Evolutionary conservation across 2,113 vertebrate genomes (phyloP).

Genomic region (Cricetomys ansorgei): DNA sequence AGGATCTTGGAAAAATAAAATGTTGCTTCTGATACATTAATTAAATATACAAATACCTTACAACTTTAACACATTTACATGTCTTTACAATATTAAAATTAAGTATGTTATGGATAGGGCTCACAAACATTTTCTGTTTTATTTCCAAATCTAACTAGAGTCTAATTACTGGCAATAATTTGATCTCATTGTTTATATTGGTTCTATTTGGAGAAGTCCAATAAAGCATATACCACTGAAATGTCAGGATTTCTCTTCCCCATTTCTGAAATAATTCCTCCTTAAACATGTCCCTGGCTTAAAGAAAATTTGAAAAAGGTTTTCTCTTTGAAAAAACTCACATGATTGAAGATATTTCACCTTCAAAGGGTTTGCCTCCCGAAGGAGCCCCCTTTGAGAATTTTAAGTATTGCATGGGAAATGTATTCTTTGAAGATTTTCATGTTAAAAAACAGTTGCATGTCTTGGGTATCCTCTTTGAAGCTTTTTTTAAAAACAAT

Average conservation of each 20-base stretch:
- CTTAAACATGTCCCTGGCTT: constrained; percentile 62
- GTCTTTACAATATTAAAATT: constrained; percentile 37
- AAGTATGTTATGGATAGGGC: not conserved
- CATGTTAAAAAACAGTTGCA: constrained; percentile 79
- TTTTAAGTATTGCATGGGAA: constrained; percentile 79
- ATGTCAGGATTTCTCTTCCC: not conserved
- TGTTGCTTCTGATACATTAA: constrained; percentile 11
- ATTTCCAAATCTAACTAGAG: not conserved
- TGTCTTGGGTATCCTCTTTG: constrained; percentile 86
- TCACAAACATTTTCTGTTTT: not conserved
- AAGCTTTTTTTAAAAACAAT: constrained; percentile 77
- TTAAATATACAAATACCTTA: not conserved
- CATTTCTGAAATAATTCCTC: constrained; percentile 64
- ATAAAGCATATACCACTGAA: not conserved
- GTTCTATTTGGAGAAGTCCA: constrained; percentile 25
- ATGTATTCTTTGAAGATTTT: constrained; percentile 85
- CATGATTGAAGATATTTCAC: constrained; percentile 81
- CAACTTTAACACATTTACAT: not conserved
- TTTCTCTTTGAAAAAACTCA: constrained; percentile 83
- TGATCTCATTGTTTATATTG: constrained; percentile 56
- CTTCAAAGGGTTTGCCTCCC: constrained; percentile 84
- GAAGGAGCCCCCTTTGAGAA: constrained; percentile 84
- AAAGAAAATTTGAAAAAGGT: constrained; percentile 74
- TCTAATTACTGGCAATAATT: not conserved
- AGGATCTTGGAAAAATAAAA: not conserved